Percentiles rank a stretch among this genome's conserved stretches.
Conservation (phyloP, 2,113 vertebrate species). For the Semicossyphus pulcher region DNA sequence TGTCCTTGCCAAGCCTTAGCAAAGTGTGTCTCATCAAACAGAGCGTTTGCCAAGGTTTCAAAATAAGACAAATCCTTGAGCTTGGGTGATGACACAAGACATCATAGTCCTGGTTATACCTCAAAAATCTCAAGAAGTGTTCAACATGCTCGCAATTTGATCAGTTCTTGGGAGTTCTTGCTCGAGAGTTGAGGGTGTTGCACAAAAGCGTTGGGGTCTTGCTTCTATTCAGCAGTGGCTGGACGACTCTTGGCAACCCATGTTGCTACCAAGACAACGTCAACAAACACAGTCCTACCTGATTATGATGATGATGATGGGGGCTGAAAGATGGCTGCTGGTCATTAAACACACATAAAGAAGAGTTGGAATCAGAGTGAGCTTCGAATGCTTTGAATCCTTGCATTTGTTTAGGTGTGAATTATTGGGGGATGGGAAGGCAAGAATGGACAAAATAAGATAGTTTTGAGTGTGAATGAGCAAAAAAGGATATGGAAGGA, state of each 20-base stretch:
- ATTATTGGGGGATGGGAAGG: neutral
- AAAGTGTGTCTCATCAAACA: constrained; percentile 1
- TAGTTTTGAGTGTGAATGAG: neutral
- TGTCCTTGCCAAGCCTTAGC: constrained; percentile 26
- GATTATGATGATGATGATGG: constrained; percentile 26
- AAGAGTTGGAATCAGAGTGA: constrained; percentile 14
- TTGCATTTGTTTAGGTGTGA: neutral
- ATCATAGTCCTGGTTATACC: neutral
- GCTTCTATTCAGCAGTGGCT: constrained; percentile 8
- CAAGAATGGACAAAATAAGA: neutral
- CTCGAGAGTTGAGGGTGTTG: constrained; percentile 1
- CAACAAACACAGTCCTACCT: constrained; percentile 57
- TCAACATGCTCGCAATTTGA: neutral
- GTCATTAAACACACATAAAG: constrained; percentile 40
- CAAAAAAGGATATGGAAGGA: neutral
- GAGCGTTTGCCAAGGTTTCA: neutral
- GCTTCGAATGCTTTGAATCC: neutral
- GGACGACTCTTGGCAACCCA: constrained; percentile 40
- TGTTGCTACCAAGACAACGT: constrained; percentile 58
- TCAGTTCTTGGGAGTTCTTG: neutral
- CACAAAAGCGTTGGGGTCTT: neutral
- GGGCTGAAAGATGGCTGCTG: constrained; percentile 50
- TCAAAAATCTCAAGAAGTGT: neutral
- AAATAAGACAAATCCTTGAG: constrained; percentile 3
- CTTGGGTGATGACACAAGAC: neutral